These are phyloP conservation scores for Leptopilina drosophilae DNA, from an alignment of 2,888 invertebrate species.

Conservation along the genomic window DNA sequence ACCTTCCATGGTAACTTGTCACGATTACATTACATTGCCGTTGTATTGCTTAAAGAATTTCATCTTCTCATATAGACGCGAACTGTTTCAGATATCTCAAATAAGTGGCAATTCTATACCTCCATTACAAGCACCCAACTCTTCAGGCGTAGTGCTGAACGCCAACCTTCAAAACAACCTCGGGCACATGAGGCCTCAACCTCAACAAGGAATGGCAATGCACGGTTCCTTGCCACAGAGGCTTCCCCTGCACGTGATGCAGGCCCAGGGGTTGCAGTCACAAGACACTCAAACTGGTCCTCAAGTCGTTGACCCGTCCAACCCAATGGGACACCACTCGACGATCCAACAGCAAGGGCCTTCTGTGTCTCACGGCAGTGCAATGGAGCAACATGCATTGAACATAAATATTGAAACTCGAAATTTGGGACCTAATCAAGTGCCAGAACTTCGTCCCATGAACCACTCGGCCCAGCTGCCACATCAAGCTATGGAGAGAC, in stretches of 20 bases:
- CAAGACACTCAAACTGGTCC: constrained; percentile 55
- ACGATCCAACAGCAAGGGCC: constrained; percentile 44
- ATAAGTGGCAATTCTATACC: constrained; percentile 52
- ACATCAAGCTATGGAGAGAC: constrained; percentile 47
- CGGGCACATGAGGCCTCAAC: constrained; percentile 31
- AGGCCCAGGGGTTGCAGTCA: constrained; percentile 42
- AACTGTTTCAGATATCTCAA: constrained; percentile 60
- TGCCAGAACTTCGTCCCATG: constrained; percentile 45
- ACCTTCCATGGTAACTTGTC: constrained; percentile 67
- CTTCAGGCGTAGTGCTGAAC: constrained; percentile 52
- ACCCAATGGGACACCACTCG: constrained; percentile 45
- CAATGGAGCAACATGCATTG: not conserved
- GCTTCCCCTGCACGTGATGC: constrained; percentile 56
- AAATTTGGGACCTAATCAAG: constrained; percentile 44
- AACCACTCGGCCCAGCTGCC: constrained; percentile 18
- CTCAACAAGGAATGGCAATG: not conserved
- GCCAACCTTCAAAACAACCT: constrained; percentile 47
- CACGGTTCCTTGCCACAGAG: constrained; percentile 40
- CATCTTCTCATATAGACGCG: too few relatives aligned
- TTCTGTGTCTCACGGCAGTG: constrained; percentile 25
- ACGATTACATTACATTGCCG: too few relatives aligned
- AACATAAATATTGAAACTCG: constrained; percentile 52
- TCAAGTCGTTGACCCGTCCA: constrained; percentile 39
- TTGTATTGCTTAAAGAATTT: too few relatives aligned
- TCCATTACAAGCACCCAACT: constrained; percentile 58